These are phyloP conservation scores for Arrhamphus sclerolepis DNA, from an alignment of 2,797 vertebrate genomes.

Conservation along the genomic window DNA sequence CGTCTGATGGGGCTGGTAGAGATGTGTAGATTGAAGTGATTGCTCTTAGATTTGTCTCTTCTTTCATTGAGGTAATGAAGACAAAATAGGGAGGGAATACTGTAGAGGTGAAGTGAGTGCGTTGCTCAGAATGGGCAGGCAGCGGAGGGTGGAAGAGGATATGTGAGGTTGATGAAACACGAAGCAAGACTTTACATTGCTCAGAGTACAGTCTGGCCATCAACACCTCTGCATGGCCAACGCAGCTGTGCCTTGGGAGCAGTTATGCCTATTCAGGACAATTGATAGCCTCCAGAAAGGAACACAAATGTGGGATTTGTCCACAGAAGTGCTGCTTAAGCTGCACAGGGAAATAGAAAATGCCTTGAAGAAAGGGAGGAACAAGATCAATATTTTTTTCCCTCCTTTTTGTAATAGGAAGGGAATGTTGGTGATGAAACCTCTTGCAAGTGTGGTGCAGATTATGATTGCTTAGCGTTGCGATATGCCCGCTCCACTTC, in stretches of 20 bases:
- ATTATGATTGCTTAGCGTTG: slow-evolving; percentile 80
- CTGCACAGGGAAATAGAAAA: slow-evolving; percentile 76
- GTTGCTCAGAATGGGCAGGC: slow-evolving; percentile 59
- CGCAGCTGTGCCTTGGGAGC: slow-evolving; percentile 61
- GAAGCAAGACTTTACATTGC: slow-evolving; percentile 73
- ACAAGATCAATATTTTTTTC: slow-evolving; percentile 74
- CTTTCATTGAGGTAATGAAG: slow-evolving; percentile 61
- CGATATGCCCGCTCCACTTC: slow-evolving; percentile 74
- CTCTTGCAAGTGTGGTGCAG: slow-evolving; percentile 78
- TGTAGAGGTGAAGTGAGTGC: slow-evolving; percentile 62
- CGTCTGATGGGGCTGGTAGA: slow-evolving; percentile 49
- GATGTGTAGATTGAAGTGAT: slow-evolving; percentile 61
- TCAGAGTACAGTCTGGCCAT: slow-evolving; percentile 62
- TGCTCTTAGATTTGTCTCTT: slow-evolving; percentile 71
- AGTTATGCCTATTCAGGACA: slow-evolving; percentile 77
- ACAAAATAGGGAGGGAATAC: slow-evolving; percentile 63
- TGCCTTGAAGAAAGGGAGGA: slow-evolving; percentile 71
- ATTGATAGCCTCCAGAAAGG: slow-evolving; percentile 78
- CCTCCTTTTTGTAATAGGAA: slow-evolving; percentile 61
- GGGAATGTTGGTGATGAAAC: slow-evolving; percentile 84
- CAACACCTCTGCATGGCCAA: slow-evolving; percentile 65
- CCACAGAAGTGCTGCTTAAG: slow-evolving; percentile 80
- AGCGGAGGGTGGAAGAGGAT: slow-evolving; percentile 52
- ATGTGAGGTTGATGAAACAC: slow-evolving; percentile 80
- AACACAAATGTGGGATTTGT: slow-evolving; percentile 77